Base-by-base conservation (phyloP, 2,797 vertebrate species). In the Rallus crepitans region DNA sequence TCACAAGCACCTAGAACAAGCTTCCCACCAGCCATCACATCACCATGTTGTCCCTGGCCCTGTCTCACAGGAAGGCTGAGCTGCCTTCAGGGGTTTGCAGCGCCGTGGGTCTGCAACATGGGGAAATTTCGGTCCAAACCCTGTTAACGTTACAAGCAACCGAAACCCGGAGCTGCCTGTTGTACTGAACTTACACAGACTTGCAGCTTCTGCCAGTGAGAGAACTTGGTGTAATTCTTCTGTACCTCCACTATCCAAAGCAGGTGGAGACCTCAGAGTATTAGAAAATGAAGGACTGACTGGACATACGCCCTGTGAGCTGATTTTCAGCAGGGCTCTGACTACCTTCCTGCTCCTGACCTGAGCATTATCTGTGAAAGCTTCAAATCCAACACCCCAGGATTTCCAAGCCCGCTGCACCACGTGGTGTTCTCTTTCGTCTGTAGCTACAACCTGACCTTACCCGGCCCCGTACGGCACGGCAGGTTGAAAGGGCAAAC, bases 111-210 rank as follows among this genome's bases (percentile, higher is more conserved):
- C 61, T 1, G 8, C 59, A 40, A 5, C 21, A 55, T 45, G 56
- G 90, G 88, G 42, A 73, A 89, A 79, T 53, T 87, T 79, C 71
- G 47, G 23, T 33, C 63, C 69, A 35, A 55, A 81, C 37, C 18
- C 70, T 79, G 80, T 40, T 52, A 57, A 50, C 2, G 0, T 23
- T 24, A 35, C 8, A 72, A 47, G 19, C 50, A 55, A 65, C 21
- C 35, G 80, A 33, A 82, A 90, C 65, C 33, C 79, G 81, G 76
- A 93, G 77, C 33, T 81, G 69, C 77, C 45, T 71, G 28, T 35
- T n/a, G 12, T 18, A 50, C 24, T 47, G 27, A n/a, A 53, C 50
- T 79, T 61, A 9, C 18, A 61, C 7, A 42, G 9, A 28, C 20
- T 21, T 21, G 31, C 80, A 52, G 42, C 24, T 66, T 72, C 61